phyloP scores from a whole-genome alignment of 2,113 vertebrate species.

The Lepidothrix coronata region DNA sequence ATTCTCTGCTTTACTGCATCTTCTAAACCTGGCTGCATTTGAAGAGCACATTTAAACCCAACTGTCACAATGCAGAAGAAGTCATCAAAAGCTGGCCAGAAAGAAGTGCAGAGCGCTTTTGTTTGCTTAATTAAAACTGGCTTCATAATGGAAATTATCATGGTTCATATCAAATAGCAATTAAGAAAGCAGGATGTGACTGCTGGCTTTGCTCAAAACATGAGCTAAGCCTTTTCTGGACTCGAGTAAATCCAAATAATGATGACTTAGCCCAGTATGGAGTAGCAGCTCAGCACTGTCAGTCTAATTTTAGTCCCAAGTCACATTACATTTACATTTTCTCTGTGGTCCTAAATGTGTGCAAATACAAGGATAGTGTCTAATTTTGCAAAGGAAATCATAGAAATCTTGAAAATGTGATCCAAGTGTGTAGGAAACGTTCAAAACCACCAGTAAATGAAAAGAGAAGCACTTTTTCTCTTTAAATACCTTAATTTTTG shows the following conservation, averaged over 20 bases:
- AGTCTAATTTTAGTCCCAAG: conserved; percentile 14
- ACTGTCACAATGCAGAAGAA: not conserved
- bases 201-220: conserved; percentile 27
- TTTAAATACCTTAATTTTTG: not conserved
- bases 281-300: not conserved
- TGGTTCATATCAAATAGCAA: conserved; percentile 39
- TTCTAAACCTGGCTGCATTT: not conserved
- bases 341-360: not conserved
- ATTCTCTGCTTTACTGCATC: not conserved
- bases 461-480: not conserved
- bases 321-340: not conserved
- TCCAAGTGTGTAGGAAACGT: not conserved
- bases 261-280: not conserved
- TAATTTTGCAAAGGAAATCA: not conserved
- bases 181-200: conserved; percentile 47
- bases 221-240: conserved; percentile 15
- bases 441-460: not conserved
- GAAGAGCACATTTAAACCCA: not conserved
- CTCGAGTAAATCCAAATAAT: conserved; percentile 20
- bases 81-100: not conserved
- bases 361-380: not conserved
- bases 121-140: conserved; percentile 51
- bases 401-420: not conserved
- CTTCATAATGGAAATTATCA: conserved; percentile 31
- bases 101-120: conserved; percentile 7